Base-by-base conservation (phyloP, 1,140 invertebrate genomes). In the Teleogryllus occipitalis region DNA sequence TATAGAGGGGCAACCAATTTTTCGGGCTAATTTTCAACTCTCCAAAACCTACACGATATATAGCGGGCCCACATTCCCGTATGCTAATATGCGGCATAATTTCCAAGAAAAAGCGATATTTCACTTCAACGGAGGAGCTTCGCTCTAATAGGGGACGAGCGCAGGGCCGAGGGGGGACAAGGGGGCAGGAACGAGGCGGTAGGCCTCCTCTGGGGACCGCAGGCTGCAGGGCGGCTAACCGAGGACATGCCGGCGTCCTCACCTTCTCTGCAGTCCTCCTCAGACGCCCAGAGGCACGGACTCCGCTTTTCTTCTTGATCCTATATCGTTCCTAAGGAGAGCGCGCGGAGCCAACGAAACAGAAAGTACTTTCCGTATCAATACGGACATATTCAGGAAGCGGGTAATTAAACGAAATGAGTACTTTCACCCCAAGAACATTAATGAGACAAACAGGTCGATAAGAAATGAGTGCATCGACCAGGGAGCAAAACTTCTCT, bases 21-120 rank as follows among this genome's bases (percentile, higher is more conserved):
- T 65, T 65, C 54, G 54, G 54, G 54, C 54, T 65, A 65, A 65
- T 65, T 65, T 65, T 65, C 54, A 65, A 65, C 54, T 65, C 54
- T 65, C 54, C 54, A 65, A 65, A 65, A 65, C 54, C 54, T 65
- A 65, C 18, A 65, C 54, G 54, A 65, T 65, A 65, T 65, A 65
- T 65, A 65, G 54, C 54, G 18, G 54, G 54, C 54, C 54, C 18
- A 65, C 54, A 65, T 65, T 65, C 54, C 54, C 54, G 54, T 65
- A 65, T 65, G 54, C 54, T 65, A 65, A 65, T 65, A 65, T 65
- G 54, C 54, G 54, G 54, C 54, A 65, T 18, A 65, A 65, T 65
- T 65, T 65, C 54, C 54, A 65, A 65, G 54, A 10, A 65, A 65
- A 65, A 65, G 54, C 54, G 54, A 65, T 65, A 65, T 65, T 65